Conservation (phyloP, 1,140 invertebrate genomes). For the Diabrotica virgifera region DNA sequence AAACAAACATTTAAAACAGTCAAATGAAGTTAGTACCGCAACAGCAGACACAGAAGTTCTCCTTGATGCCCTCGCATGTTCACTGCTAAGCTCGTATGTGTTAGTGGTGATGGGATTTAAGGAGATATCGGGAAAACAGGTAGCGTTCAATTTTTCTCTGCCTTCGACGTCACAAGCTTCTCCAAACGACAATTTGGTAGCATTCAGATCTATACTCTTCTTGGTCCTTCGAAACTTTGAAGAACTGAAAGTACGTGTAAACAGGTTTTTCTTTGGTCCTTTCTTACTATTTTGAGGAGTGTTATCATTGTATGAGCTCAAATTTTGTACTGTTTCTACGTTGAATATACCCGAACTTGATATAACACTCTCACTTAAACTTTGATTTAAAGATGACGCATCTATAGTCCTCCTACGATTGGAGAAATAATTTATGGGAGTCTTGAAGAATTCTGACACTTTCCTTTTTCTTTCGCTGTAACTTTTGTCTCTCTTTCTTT, state of each 20-base stretch:
- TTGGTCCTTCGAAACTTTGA: conserved; percentile 37
- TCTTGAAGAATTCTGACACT: conserved; percentile 44
- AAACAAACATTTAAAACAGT: conserved; percentile 20
- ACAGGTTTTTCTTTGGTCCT: conserved; percentile 42
- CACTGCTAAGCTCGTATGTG: conserved; percentile 27
- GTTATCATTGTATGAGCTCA: conserved; percentile 30
- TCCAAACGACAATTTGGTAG: conserved; percentile 32
- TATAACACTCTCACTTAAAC: conserved; percentile 41
- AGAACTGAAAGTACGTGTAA: conserved; percentile 44
- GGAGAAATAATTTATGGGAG: conserved; percentile 44
- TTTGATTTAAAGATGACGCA: conserved; percentile 33
- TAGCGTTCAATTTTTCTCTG: conserved; percentile 36
- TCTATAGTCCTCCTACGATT: conserved; percentile 44
- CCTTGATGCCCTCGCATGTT: conserved; percentile 31
- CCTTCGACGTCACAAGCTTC: conserved; percentile 30
- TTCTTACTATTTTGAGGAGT: conserved; percentile 27
- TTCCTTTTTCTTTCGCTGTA: conserved; percentile 41
- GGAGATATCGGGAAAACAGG: conserved; percentile 46
- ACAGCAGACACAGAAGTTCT: conserved; percentile 38
- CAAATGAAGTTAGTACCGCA: conserved; percentile 48
- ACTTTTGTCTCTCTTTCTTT: conserved; percentile 41
- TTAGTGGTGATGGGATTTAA: conserved; percentile 24
- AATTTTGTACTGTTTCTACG: conserved; percentile 39
- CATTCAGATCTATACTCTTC: conserved; percentile 34
- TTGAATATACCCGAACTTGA: conserved; percentile 45